Conservation (phyloP, 1,140 invertebrate species). For the Heliconius hewitsoni region DNA sequence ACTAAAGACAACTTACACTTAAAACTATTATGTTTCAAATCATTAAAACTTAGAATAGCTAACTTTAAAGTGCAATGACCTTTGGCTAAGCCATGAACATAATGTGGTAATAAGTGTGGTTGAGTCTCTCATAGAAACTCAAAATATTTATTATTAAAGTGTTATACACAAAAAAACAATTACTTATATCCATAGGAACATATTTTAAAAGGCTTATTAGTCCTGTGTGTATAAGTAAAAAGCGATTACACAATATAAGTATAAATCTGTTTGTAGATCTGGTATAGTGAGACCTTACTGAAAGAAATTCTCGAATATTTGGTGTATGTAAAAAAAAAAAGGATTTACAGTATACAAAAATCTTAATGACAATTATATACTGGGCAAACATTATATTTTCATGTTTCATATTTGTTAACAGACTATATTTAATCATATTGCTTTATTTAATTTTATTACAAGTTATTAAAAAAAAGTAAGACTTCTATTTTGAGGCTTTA, state of each 20-base stretch:
- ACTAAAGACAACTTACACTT: slow-evolving; percentile 53
- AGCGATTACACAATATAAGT: not conserved
- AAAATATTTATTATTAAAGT: slow-evolving; percentile 68
- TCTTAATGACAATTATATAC: slow-evolving; percentile 20
- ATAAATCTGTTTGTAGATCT: slow-evolving; percentile 10
- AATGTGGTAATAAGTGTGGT: slow-evolving; percentile 60
- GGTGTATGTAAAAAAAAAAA: not conserved
- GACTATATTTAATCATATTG: slow-evolving; percentile 22
- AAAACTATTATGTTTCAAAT: slow-evolving; percentile 48
- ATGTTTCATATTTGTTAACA: slow-evolving; percentile 29
- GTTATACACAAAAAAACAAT: slow-evolving; percentile 63
- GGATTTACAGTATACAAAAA: slow-evolving; percentile 7
- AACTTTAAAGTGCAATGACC: slow-evolving; percentile 71
- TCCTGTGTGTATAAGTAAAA: slow-evolving; percentile 12
- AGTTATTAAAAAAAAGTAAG: slow-evolving; percentile 40
- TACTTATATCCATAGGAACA: slow-evolving; percentile 57
- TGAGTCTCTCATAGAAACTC: slow-evolving; percentile 46
- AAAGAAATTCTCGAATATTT: slow-evolving; percentile 17
- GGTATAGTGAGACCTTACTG: slow-evolving; percentile 15
- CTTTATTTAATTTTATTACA: slow-evolving; percentile 38
- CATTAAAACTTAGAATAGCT: slow-evolving; percentile 51
- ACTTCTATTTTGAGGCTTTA: slow-evolving; percentile 67
- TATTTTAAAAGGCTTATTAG: slow-evolving; percentile 35
- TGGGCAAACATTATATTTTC: slow-evolving; percentile 26
- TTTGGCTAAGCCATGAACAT: slow-evolving; percentile 70